Percentiles rank a stretch among this genome's conserved stretches.
Evolutionary conservation across 1,140 invertebrate genomes (phyloP).

Genomic region (Danaus melanippus): DNA sequence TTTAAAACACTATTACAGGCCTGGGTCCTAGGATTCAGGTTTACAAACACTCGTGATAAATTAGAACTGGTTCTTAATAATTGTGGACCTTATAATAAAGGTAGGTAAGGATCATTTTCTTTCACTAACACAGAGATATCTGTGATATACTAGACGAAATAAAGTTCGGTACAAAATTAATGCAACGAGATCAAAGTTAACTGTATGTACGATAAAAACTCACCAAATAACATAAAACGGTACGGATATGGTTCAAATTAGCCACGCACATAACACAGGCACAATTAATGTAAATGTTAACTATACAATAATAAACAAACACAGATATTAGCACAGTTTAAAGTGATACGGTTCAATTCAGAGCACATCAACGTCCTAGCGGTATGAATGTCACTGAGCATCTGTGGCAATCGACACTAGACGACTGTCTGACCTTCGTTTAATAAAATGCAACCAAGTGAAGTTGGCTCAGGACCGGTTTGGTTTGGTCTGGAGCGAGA

Average conservation of each 20-base stretch:
- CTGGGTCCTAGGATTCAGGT: too few relatives aligned
- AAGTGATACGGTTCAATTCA: conserved; percentile 6
- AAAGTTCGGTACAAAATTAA: conserved; percentile 6
- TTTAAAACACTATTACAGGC: conserved; percentile 3
- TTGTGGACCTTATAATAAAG: too few relatives aligned
- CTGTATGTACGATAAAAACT: conserved; percentile 25
- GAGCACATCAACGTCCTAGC: conserved; percentile 22
- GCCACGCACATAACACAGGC: conserved; percentile 22
- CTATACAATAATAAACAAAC: conserved; percentile 29
- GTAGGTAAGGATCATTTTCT: not conserved
- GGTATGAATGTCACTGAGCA: conserved; percentile 15
- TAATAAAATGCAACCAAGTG: conserved; percentile 46
- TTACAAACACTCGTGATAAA: too few relatives aligned
- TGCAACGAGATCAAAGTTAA: conserved; percentile 8
- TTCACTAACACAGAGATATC: not conserved
- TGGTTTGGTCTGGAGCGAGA: conserved; percentile 47
- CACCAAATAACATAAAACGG: conserved; percentile 35
- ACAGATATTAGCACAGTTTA: conserved; percentile 25
- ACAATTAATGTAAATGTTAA: conserved; percentile 16
- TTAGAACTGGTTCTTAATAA: too few relatives aligned
- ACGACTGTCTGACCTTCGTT: conserved; percentile 39
- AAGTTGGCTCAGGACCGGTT: conserved; percentile 51
- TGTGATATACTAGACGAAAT: not conserved
- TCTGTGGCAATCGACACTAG: conserved; percentile 25
- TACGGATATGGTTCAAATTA: conserved; percentile 38